phyloP scores from a whole-genome alignment of 64 coral and sea anemone genomes.

The Pocillopora damicornis region DNA sequence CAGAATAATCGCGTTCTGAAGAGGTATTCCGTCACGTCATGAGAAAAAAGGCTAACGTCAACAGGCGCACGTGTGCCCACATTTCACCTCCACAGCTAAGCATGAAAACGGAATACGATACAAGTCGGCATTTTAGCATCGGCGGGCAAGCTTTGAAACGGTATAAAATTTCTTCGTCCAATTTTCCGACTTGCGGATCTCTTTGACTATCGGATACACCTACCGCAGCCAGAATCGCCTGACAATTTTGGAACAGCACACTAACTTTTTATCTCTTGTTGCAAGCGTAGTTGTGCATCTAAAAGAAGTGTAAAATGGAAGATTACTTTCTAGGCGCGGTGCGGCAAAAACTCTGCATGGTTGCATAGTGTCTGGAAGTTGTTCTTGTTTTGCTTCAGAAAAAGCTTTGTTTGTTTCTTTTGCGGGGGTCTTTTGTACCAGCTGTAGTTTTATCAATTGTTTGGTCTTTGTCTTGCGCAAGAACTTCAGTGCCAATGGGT shows the following conservation, averaged over 20 bases:
- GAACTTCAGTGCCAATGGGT: neutral
- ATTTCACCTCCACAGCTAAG: slow-evolving; percentile 3
- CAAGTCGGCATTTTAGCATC: slow-evolving; percentile 35
- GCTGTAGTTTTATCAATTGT: slow-evolving; percentile 27
- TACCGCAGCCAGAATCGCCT: slow-evolving; percentile 28
- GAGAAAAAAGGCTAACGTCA: neutral
- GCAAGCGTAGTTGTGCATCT: neutral
- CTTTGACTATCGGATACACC: slow-evolving; percentile 11
- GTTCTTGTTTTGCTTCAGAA: neutral
- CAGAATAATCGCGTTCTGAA: neutral
- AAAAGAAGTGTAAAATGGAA: neutral
- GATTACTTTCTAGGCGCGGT: neutral
- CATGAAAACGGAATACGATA: slow-evolving; percentile 24
- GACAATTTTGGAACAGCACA: slow-evolving; percentile 2
- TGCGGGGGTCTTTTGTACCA: slow-evolving; percentile 1
- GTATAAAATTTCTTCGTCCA: slow-evolving; percentile 35
- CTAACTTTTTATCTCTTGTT: slow-evolving; percentile 4
- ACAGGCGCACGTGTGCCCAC: neutral
- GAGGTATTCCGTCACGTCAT: neutral
- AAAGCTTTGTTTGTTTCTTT: slow-evolving; percentile 18
- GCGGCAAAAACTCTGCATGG: neutral
- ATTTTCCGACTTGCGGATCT: slow-evolving; percentile 21
- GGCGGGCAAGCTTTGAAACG: slow-evolving; percentile 43
- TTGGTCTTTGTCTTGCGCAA: neutral
- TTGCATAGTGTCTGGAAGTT: neutral